Evolutionary conservation across 2,113 vertebrate species (phyloP).

Genomic region (Rhegmatorhina hoffmannsi): DNA sequence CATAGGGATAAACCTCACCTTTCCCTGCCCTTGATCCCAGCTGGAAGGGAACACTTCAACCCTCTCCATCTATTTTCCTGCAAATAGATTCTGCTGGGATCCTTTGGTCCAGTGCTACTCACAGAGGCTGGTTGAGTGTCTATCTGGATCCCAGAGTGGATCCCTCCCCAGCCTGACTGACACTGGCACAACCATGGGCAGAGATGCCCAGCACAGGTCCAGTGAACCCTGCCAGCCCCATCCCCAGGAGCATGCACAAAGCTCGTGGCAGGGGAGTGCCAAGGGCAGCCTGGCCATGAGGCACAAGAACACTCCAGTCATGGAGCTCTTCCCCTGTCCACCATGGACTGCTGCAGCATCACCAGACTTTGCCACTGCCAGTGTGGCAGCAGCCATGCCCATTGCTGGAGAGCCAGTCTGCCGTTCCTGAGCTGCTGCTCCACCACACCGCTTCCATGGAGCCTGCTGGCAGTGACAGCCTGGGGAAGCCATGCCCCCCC

Average conservation of each 20-base stretch:
- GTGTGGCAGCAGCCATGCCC: accelerated
- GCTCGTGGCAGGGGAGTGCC: accelerated
- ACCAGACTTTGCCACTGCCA: background rate
- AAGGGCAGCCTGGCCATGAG: background rate
- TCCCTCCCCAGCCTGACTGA: background rate
- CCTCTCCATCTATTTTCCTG: background rate
- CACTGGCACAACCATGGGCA: background rate
- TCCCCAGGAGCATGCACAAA: background rate
- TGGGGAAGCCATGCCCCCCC: background rate
- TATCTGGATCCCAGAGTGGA: background rate
- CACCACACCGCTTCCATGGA: background rate
- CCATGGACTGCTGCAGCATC: accelerated
- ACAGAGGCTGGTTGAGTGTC: background rate
- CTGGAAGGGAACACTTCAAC: background rate
- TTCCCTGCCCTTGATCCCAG: background rate
- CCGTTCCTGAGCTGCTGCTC: background rate
- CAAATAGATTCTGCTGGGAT: background rate
- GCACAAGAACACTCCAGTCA: background rate
- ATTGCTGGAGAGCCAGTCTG: background rate
- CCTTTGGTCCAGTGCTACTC: background rate
- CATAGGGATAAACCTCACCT: background rate
- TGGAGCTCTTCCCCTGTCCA: background rate
- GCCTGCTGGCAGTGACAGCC: background rate
- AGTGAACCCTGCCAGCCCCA: background rate
- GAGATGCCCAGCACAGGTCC: background rate